These are phyloP conservation scores for Dynastes tityus DNA, from an alignment of 2,888 invertebrate genomes.

Conservation along the genomic window DNA sequence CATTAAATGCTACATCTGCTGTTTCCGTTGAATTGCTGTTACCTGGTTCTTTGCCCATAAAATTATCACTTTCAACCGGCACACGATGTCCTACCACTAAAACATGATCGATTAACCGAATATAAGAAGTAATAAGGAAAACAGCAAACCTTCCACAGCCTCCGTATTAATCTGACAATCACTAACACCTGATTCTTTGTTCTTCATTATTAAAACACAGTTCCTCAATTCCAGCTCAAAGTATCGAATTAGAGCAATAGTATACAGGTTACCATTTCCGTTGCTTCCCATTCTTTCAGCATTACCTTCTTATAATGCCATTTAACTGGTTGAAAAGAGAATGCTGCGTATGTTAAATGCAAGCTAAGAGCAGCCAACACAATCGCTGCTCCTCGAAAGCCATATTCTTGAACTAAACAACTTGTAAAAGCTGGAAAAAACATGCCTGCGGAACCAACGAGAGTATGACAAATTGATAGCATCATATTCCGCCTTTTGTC, in stretches of 20 bases:
- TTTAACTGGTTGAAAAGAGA: conserved; percentile 82
- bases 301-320: conserved; percentile 75
- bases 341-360: conserved; percentile 80
- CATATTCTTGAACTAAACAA: conserved; percentile 76
- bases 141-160: neutral
- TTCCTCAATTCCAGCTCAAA: neutral
- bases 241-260: neutral
- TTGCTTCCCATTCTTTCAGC: neutral
- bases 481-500: conserved; percentile 79
- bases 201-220: conserved; percentile 10
- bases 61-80: neutral
- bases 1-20: neutral
- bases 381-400: conserved; percentile 81
- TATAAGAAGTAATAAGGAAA: neutral
- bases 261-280: conserved; percentile 10
- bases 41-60: neutral
- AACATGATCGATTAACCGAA: neutral
- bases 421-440: conserved; percentile 79
- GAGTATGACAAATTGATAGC: conserved; percentile 82
- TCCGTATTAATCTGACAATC: neutral
- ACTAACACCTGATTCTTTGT: neutral
- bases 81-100: neutral
- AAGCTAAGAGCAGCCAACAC: conserved; percentile 79
- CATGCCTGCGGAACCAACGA: conserved; percentile 80
- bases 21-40: neutral